Conservation (phyloP, 2,888 invertebrate species). For the Ctenicera cuprea region DNA sequence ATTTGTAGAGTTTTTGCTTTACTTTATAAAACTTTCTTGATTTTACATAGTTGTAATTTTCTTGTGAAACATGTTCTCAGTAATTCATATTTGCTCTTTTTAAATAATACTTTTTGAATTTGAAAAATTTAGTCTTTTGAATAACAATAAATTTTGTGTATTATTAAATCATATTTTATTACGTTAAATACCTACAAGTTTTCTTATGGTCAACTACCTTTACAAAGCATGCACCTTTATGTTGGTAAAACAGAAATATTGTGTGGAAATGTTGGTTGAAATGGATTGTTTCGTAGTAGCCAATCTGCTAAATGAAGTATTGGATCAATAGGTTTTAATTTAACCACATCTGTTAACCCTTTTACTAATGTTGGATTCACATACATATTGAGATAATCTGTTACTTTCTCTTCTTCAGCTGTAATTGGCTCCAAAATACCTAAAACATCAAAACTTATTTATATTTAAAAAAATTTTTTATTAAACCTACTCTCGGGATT, state of each 20-base stretch:
- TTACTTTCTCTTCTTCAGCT: constrained; percentile 76
- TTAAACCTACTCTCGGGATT: constrained; percentile 82
- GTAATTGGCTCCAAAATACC: constrained; percentile 86
- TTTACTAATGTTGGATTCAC: constrained; percentile 80
- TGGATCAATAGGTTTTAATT: constrained; percentile 85
- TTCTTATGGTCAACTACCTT: too few relatives aligned
- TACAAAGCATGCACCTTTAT: constrained; percentile 51
- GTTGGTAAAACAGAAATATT: constrained; percentile 65
- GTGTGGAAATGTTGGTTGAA: constrained; percentile 76
- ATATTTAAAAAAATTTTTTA: not conserved
- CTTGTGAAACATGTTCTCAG: too few relatives aligned
- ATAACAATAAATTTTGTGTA: too few relatives aligned
- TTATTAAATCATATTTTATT: too few relatives aligned
- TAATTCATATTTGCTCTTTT: too few relatives aligned
- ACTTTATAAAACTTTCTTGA: too few relatives aligned
- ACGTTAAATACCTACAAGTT: too few relatives aligned
- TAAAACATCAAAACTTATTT: constrained; percentile 66
- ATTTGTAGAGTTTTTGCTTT: too few relatives aligned
- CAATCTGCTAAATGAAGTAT: constrained; percentile 86
- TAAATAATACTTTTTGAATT: too few relatives aligned
- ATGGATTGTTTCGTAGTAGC: constrained; percentile 84
- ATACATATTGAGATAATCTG: constrained; percentile 81
- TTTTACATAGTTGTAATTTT: too few relatives aligned
- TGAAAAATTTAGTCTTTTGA: too few relatives aligned
- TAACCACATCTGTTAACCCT: constrained; percentile 79